These are phyloP conservation scores for Eremobia ochroleuca DNA, from an alignment of 2,888 invertebrate species.

Conservation along the genomic window DNA sequence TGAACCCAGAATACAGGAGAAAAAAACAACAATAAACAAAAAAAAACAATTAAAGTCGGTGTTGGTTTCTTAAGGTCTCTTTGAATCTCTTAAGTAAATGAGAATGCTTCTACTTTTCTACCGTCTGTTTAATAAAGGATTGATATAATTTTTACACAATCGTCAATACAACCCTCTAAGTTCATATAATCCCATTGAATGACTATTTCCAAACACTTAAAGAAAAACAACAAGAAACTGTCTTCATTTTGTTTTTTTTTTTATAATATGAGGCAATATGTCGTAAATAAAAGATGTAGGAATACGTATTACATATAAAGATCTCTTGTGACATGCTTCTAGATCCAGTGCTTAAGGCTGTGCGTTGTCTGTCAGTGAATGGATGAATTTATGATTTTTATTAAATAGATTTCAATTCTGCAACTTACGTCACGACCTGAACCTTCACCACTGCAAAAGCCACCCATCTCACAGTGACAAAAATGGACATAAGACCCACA, in stretches of 20 bases:
- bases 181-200: too few relatives aligned
- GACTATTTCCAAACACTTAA: not conserved
- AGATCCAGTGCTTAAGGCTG: not conserved
- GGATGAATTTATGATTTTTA: not conserved
- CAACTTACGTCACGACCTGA: not conserved
- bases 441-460: not conserved
- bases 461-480: slow-evolving; percentile 22
- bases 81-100: too few relatives aligned
- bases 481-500: slow-evolving; percentile 5
- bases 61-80: not conserved
- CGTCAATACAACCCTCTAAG: too few relatives aligned
- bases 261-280: slow-evolving; percentile 40
- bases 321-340: not conserved
- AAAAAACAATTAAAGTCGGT: not conserved
- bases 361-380: not conserved
- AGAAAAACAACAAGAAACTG: not conserved
- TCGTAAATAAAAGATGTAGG: slow-evolving; percentile 29
- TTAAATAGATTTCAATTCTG: not conserved
- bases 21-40: too few relatives aligned
- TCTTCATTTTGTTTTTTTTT: slow-evolving; percentile 40
- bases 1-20: not conserved
- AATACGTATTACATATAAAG: slow-evolving; percentile 16
- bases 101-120: too few relatives aligned
- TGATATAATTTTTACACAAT: too few relatives aligned
- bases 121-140: too few relatives aligned